Conservation (phyloP, 2,888 invertebrate species). For the Leucophora obtusa region DNA sequence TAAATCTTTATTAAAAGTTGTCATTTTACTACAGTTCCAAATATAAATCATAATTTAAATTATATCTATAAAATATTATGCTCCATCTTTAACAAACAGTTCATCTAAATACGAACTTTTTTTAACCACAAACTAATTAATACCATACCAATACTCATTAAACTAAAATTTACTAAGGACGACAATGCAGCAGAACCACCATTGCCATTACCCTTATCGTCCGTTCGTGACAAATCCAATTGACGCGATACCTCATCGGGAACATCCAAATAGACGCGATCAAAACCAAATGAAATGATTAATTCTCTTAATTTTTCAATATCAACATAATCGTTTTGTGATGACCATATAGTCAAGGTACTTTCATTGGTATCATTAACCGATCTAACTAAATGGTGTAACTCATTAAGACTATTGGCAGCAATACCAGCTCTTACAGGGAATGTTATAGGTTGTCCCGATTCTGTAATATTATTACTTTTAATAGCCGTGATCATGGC, state of each 20-base stretch:
- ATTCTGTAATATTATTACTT: conserved; percentile 71
- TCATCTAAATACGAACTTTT: conserved; percentile 37
- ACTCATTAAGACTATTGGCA: conserved; percentile 82
- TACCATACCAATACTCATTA: conserved; percentile 71
- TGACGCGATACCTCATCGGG: conserved; percentile 82
- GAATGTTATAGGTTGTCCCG: conserved; percentile 87
- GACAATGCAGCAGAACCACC: conserved; percentile 62
- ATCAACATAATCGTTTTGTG: conserved; percentile 84
- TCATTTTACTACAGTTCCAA: neutral
- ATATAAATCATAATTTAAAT: no score
- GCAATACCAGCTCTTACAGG: conserved; percentile 86
- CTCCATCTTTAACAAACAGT: neutral
- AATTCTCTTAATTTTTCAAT: conserved; percentile 83
- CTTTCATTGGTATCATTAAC: conserved; percentile 73
- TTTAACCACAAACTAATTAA: conserved; percentile 70
- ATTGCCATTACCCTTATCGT: neutral
- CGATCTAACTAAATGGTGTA: conserved; percentile 82
- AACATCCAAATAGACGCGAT: conserved; percentile 88
- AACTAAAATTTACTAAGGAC: conserved; percentile 69
- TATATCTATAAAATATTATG: no score
- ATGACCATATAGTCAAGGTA: conserved; percentile 90
- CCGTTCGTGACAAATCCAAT: conserved; percentile 74
- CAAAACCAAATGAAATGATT: conserved; percentile 83
- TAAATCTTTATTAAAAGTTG: neutral
- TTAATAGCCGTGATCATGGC: conserved; percentile 83